phyloP scores from a whole-genome alignment of 2,888 invertebrate species.

The Yponomeuta malinellus region DNA sequence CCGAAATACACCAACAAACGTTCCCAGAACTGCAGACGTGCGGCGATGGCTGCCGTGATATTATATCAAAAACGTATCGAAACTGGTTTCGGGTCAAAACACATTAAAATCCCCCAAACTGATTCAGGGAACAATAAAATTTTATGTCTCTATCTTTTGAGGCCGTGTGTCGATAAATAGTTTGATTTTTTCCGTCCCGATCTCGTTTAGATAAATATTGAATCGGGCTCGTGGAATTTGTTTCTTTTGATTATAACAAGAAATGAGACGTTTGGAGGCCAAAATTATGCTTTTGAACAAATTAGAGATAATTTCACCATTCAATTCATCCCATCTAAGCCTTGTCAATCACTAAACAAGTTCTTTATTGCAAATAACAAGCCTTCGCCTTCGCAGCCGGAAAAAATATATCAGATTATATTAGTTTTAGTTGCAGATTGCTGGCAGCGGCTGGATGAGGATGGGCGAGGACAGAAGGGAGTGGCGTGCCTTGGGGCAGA shows the following conservation, averaged over 20 bases:
- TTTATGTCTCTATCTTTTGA: constrained; percentile 44
- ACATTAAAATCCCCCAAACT: constrained; percentile 36
- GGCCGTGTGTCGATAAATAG: constrained; percentile 2
- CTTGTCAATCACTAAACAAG: too few relatives aligned
- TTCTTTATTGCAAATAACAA: too few relatives aligned
- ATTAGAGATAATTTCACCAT: not conserved
- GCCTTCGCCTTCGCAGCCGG: too few relatives aligned
- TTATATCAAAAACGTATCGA: constrained; percentile 37
- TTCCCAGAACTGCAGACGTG: constrained; percentile 39
- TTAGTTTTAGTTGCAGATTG: too few relatives aligned
- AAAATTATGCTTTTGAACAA: not conserved
- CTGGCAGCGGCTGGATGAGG: too few relatives aligned
- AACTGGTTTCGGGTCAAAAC: constrained; percentile 26
- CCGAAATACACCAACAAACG: constrained; percentile 6
- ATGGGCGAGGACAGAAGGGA: too few relatives aligned
- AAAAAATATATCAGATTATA: too few relatives aligned
- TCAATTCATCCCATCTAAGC: not conserved
- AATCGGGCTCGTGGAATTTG: not conserved
- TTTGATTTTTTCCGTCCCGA: constrained; percentile 1
- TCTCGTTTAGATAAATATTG: not conserved
- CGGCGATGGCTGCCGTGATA: constrained; percentile 38
- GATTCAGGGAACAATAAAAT: constrained; percentile 51
- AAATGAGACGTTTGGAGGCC: not conserved
- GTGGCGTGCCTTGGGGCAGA: too few relatives aligned
- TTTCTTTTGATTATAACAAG: not conserved